phyloP scores from a whole-genome alignment of 2,888 invertebrate genomes.

The Axea sp. region DNA sequence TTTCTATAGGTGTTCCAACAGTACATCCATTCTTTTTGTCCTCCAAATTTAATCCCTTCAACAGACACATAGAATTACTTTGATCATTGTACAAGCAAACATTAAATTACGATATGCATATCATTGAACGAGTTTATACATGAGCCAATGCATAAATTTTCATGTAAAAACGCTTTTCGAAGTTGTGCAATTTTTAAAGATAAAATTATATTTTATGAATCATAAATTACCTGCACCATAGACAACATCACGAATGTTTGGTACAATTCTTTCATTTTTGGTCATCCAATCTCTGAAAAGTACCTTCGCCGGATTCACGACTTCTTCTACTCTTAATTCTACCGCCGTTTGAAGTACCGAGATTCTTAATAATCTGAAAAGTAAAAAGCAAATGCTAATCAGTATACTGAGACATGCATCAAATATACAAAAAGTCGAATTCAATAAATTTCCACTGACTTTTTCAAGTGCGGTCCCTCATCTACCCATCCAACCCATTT shows the following conservation, averaged over 20 bases:
- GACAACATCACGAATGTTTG: conserved; percentile 88
- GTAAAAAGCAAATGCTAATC: conserved; percentile 37
- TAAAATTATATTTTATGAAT: too few species aligned
- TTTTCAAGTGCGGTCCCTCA: conserved; percentile 83
- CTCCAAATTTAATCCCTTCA: conserved; percentile 85
- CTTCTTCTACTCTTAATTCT: conserved; percentile 85
- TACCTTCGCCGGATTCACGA: conserved; percentile 85
- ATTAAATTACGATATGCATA: too few species aligned
- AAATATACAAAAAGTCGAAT: too few species aligned
- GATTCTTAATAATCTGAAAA: conserved; percentile 84
- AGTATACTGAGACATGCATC: too few species aligned
- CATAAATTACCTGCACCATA: conserved; percentile 80
- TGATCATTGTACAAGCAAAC: too few species aligned
- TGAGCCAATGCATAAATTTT: background rate
- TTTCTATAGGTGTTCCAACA: conserved; percentile 87
- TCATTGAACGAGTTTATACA: too few species aligned
- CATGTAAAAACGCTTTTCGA: conserved; percentile 14
- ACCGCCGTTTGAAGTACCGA: conserved; percentile 87
- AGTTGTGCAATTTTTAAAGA: too few species aligned
- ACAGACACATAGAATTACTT: background rate
- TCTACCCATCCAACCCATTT: conserved; percentile 84
- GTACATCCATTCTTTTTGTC: conserved; percentile 87
- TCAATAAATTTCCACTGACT: too few species aligned
- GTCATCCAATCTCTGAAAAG: conserved; percentile 87
- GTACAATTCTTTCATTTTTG: conserved; percentile 83